phyloP scores from a whole-genome alignment of 1,140 invertebrate species.

The Apolygus lucorum region DNA sequence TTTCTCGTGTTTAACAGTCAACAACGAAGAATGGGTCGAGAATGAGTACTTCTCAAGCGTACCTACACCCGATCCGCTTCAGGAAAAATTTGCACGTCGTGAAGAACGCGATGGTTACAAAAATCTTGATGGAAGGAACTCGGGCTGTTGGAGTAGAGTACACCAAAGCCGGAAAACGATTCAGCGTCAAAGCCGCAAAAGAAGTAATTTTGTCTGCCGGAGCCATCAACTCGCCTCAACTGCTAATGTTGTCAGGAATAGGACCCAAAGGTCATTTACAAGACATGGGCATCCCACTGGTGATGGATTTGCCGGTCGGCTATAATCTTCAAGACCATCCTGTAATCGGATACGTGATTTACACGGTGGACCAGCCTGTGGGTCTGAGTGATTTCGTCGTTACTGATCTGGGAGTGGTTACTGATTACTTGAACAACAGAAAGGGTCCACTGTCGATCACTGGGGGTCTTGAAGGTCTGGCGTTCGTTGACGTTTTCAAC shows the following conservation, averaged over 20 bases:
- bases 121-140: conserved; percentile 49
- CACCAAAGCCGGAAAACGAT: conserved; percentile 36
- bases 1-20: conserved; percentile 41
- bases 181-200: conserved; percentile 40
- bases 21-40: conserved; percentile 55
- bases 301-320: conserved; percentile 65
- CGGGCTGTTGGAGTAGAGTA: conserved; percentile 52
- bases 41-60: conserved; percentile 50
- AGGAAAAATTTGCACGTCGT: conserved; percentile 41
- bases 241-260: conserved; percentile 62
- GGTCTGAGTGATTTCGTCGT: conserved; percentile 45
- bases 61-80: conserved; percentile 42
- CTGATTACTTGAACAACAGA: conserved; percentile 44
- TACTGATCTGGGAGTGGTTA: conserved; percentile 45
- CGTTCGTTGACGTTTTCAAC: conserved; percentile 62
- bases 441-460: conserved; percentile 64
- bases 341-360: conserved; percentile 28
- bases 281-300: conserved; percentile 42
- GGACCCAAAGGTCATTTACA: conserved; percentile 45
- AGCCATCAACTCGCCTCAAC: conserved; percentile 53
- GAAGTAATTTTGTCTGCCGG: conserved; percentile 56
- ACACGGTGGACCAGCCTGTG: conserved; percentile 35
- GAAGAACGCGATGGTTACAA: conserved; percentile 41
- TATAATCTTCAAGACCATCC: conserved; percentile 67
- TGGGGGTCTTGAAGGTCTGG: conserved; percentile 69